Conservation (phyloP, 1,140 invertebrate species). For the Goniozus legneri region DNA sequence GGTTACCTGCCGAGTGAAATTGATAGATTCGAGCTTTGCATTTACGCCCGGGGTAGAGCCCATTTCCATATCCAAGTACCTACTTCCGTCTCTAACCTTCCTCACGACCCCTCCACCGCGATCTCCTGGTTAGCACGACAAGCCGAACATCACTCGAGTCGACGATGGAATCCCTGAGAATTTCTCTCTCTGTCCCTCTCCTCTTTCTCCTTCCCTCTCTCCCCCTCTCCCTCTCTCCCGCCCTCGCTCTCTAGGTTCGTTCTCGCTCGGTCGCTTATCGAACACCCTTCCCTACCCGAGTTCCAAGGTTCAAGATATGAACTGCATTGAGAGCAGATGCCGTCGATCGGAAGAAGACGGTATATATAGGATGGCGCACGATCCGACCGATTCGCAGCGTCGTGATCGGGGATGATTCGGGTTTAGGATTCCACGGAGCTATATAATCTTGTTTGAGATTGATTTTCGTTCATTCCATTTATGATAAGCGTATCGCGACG, state of each 20-base stretch:
- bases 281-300: constrained; percentile 12
- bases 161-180: constrained; percentile 25
- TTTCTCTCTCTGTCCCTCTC: constrained; percentile 12
- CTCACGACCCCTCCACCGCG: neutral
- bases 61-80: constrained; percentile 45
- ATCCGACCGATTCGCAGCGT: no score
- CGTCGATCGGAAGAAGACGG: constrained; percentile 21
- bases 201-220: neutral
- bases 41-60: constrained; percentile 26
- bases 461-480: no score
- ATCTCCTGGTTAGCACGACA: constrained; percentile 34
- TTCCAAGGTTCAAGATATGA: constrained; percentile 26
- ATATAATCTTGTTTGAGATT: no score
- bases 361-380: no score
- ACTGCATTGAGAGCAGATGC: constrained; percentile 30
- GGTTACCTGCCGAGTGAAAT: constrained; percentile 38
- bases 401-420: no score
- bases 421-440: no score
- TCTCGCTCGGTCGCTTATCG: constrained; percentile 24
- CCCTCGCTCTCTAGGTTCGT: neutral
- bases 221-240: neutral
- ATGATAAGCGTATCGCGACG: no score
- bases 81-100: constrained; percentile 28
- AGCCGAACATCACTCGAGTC: constrained; percentile 34
- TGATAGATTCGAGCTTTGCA: constrained; percentile 48